Conservation (phyloP, 2,797 vertebrate genomes). For the Eospalax fontanierii region DNA sequence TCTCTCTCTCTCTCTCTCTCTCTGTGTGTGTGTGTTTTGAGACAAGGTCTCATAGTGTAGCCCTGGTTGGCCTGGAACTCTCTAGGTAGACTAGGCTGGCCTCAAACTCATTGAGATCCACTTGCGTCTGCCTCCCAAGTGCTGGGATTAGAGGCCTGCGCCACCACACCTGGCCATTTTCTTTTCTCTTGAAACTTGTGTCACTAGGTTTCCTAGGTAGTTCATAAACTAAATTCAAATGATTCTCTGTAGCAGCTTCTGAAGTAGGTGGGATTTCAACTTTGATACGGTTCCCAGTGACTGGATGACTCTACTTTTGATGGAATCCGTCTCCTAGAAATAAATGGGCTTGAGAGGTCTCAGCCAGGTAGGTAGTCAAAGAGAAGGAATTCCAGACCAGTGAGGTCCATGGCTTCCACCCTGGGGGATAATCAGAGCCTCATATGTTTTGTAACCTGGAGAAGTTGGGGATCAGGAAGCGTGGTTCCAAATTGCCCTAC, state of each 20-base stretch:
- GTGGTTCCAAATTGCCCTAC: rapidly evolving
- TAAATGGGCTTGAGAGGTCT: neutral
- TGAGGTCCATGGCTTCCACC: neutral
- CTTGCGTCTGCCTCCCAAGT: too few relatives aligned
- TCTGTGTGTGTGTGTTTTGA: too few relatives aligned
- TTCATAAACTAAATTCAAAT: neutral
- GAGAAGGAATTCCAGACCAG: neutral
- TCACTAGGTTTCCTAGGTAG: too few relatives aligned
- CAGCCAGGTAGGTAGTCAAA: neutral
- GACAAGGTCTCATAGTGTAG: too few relatives aligned
- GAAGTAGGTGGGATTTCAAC: neutral
- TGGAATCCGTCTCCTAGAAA: neutral
- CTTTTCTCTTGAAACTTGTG: neutral
- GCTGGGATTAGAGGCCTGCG: too few relatives aligned
- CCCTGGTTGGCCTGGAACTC: too few relatives aligned
- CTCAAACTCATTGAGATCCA: too few relatives aligned
- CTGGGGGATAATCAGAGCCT: neutral
- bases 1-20: too few relatives aligned
- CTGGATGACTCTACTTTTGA: neutral
- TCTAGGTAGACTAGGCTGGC: too few relatives aligned
- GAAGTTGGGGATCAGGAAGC: rapidly evolving
- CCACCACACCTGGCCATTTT: neutral
- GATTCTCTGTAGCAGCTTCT: neutral
- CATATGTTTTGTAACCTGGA: neutral
- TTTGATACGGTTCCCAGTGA: neutral